Percentiles rank a stretch among this genome's conserved stretches.
phyloP scores from a whole-genome alignment of 1,140 invertebrate species.

The Stegodyphus mimosarum region DNA sequence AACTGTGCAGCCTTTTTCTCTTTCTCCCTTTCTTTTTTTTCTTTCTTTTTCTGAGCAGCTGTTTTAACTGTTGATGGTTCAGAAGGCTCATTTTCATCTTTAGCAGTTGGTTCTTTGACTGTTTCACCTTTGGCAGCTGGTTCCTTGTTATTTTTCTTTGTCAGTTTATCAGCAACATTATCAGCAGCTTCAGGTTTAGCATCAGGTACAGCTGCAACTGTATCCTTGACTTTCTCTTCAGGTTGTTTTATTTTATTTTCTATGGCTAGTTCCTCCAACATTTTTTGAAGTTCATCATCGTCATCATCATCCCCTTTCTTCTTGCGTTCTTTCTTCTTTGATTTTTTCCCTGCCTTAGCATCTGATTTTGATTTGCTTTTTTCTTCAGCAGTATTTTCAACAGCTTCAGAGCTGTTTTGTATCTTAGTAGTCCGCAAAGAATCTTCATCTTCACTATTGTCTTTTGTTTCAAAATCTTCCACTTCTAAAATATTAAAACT shows the following conservation, averaged over 20 bases:
- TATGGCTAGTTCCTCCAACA: constrained; percentile 53
- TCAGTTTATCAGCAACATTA: background rate
- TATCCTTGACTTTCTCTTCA: constrained; percentile 23
- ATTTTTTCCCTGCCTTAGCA: constrained; percentile 53
- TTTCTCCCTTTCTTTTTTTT: constrained; percentile 87
- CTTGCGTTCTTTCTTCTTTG: constrained; percentile 60
- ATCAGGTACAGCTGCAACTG: constrained; percentile 11
- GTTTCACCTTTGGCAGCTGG: constrained; percentile 5
- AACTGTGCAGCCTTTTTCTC: constrained; percentile 74
- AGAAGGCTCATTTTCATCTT: constrained; percentile 67
- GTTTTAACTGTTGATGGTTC: constrained; percentile 78
- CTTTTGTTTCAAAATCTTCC: constrained; percentile 24
- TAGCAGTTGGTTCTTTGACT: constrained; percentile 9
- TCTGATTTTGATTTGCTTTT: constrained; percentile 64
- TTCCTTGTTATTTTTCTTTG: constrained; percentile 20
- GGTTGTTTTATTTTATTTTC: constrained; percentile 43
- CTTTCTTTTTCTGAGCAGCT: constrained; percentile 83
- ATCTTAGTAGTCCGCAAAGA: too few species aligned
- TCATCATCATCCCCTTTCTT: constrained; percentile 56
- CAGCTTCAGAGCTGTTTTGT: background rate
- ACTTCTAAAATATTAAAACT: constrained; percentile 34
- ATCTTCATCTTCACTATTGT: constrained; percentile 45
- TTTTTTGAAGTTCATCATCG: constrained; percentile 48
- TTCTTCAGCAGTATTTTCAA: constrained; percentile 63
- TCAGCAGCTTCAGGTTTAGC: background rate